Percentiles rank a stretch among this genome's conserved stretches.
Conservation (phyloP, 2,888 invertebrate genomes). For the Caenorhabditis plicata region DNA sequence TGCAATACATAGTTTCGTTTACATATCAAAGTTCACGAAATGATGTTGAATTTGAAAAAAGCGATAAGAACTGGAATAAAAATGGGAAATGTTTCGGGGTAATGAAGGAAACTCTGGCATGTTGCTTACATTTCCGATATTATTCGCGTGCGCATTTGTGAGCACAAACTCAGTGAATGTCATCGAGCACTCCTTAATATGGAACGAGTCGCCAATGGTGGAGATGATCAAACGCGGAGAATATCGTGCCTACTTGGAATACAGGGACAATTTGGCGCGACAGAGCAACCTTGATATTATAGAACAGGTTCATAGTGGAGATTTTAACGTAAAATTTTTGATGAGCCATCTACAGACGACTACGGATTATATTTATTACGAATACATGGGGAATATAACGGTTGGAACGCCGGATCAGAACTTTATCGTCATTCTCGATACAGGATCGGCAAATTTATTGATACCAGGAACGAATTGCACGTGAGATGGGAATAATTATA, state of each 20-base stretch:
- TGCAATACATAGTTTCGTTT: too few relatives aligned
- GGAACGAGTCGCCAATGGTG: conserved; percentile 24
- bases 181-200: conserved; percentile 24
- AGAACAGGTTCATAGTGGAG: conserved; percentile 3
- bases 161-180: too few relatives aligned
- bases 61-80: too few relatives aligned
- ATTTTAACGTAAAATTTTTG: neutral
- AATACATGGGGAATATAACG: conserved; percentile 42
- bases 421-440: conserved; percentile 41
- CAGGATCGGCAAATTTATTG: conserved; percentile 38
- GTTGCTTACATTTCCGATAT: too few relatives aligned
- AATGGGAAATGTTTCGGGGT: too few relatives aligned
- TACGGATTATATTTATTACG: conserved; percentile 32
- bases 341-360: too few relatives aligned
- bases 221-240: conserved; percentile 36
- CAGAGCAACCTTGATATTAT: conserved; percentile 12
- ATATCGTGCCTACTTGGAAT: conserved; percentile 23
- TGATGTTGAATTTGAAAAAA: too few relatives aligned
- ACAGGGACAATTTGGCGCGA: conserved; percentile 5
- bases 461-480: conserved; percentile 40
- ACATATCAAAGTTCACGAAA: too few relatives aligned
- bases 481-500: too few relatives aligned
- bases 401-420: conserved; percentile 39
- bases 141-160: too few relatives aligned
- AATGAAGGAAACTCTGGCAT: too few relatives aligned